Conservation (phyloP, 2,797 vertebrate genomes). For the Labeo calbasu region DNA sequence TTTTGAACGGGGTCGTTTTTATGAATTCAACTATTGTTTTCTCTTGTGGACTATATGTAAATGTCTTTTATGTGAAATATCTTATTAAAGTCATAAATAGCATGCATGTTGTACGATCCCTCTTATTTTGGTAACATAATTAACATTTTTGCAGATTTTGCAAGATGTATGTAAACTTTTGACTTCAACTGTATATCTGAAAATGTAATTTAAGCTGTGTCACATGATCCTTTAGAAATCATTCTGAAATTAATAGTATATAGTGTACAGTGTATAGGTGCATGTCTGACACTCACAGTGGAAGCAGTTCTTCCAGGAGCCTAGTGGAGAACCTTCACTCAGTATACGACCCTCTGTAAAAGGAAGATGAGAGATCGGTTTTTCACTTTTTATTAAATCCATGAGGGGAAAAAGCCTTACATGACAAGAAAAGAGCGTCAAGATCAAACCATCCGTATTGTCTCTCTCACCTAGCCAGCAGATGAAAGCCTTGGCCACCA, state of each 20-base stretch:
- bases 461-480: conserved; percentile 82
- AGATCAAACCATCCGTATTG: background rate
- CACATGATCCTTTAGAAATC: background rate
- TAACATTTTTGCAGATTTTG: too few species aligned
- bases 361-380: background rate
- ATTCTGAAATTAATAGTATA: background rate
- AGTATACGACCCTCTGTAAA: conserved; percentile 81
- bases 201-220: too few species aligned
- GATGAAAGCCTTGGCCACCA: conserved; percentile 83
- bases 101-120: too few species aligned
- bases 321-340: conserved; percentile 76
- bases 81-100: too few species aligned
- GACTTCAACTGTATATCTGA: too few species aligned
- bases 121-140: too few species aligned
- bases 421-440: background rate
- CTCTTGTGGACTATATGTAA: too few species aligned
- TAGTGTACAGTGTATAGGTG: background rate
- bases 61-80: too few species aligned
- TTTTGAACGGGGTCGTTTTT: too few species aligned
- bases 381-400: background rate
- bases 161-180: too few species aligned
- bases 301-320: conserved; percentile 86
- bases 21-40: too few species aligned
- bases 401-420: background rate
- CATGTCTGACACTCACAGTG: conserved; percentile 77